phyloP scores from a whole-genome alignment of 2,113 vertebrate species.

The Charina bottae region DNA sequence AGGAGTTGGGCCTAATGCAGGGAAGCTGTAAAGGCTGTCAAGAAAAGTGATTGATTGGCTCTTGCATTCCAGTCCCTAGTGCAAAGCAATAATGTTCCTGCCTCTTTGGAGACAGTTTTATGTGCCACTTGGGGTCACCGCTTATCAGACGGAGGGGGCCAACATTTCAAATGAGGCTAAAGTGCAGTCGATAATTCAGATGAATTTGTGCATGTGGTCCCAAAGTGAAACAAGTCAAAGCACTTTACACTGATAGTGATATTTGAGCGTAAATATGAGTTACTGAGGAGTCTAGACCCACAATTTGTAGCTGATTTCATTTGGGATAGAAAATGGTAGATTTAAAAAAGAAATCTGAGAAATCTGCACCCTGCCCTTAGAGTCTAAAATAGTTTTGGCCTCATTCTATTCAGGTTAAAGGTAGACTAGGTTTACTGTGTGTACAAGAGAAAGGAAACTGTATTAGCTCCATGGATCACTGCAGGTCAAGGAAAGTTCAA shows the following conservation, averaged over 20 bases:
- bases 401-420: conserved; percentile 39
- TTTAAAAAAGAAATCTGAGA: neutral
- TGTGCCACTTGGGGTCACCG: conserved; percentile 79
- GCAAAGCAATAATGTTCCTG: conserved; percentile 75
- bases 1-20: conserved; percentile 68
- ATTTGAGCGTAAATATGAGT: conserved; percentile 11
- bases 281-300: conserved; percentile 10
- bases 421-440: conserved; percentile 21
- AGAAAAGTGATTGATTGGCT: conserved; percentile 75
- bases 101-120: conserved; percentile 70
- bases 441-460: conserved; percentile 31
- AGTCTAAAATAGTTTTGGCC: conserved; percentile 46
- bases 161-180: conserved; percentile 72
- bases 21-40: conserved; percentile 76
- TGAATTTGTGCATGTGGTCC: conserved; percentile 66
- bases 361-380: neutral
- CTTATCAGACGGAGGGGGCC: conserved; percentile 74
- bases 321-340: conserved; percentile 15
- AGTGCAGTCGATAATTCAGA: conserved; percentile 78
- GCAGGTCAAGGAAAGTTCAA: neutral
- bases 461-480: conserved; percentile 31
- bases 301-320: neutral
- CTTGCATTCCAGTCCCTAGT: conserved; percentile 58
- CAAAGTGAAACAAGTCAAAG: conserved; percentile 55
- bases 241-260: conserved; percentile 20